Base-by-base conservation (phyloP, 2,888 invertebrate genomes). In the Pterostichus madidus region DNA sequence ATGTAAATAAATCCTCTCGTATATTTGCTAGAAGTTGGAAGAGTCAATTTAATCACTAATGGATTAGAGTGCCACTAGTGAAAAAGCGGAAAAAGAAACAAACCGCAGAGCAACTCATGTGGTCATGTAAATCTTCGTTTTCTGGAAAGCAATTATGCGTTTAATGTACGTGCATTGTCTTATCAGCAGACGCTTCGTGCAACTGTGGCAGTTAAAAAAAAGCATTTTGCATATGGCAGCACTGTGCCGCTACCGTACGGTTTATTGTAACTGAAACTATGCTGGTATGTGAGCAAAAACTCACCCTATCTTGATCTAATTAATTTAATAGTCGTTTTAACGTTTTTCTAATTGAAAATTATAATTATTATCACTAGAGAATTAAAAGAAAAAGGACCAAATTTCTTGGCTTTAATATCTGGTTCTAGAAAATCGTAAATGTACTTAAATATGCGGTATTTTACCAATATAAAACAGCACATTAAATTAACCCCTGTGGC, bases 201-300 rank as follows among this genome's bases (percentile, higher is more conserved):
- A 64, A 64, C 35, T 64, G n/a, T 11, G 35, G 35, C 32, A 64
- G 32, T 35, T 35, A 59, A 64, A 32, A 64, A 64, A 35, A 59
- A 64, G n/a, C 64, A 32, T 64, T 64, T 35, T 64, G 64, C 64
- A 64, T 64, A 64, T 59, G 64, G 35, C 61, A 64, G 64, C 64
- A 64, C 3, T 61, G 15, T 56, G 8, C 53, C 59, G 24, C 24
- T 11, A 31, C 32, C 64, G 32, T 13, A 32, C 64, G 35, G 64
- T 7, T 32, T 13, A 64, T 56, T 5, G 56, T 24, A 15, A 7
- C 7, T n/a, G 24, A n/a, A 32, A 8, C 11, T 10, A 8, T 17
- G 24, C 56, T 56, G 15, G 59, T 10, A 64, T 64, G 64, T 59
- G 13, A 35, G 31, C 35, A 13, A 49, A 13, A 49, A 49, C 13